These are phyloP conservation scores for Campoletis raptor DNA, from an alignment of 2,888 invertebrate genomes.

Conservation along the genomic window DNA sequence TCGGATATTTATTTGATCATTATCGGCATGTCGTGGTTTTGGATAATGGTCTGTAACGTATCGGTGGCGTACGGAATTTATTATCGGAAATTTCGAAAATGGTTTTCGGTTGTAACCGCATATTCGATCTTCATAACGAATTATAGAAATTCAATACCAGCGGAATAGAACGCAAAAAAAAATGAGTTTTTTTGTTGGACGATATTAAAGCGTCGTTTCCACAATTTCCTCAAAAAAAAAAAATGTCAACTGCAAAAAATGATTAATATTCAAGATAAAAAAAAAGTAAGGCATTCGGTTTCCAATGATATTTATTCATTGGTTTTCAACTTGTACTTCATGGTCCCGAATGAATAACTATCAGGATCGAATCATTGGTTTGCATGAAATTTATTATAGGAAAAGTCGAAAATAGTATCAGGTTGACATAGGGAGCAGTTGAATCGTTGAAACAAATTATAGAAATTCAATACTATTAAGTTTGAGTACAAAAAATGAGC, in stretches of 20 bases:
- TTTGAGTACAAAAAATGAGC: background rate
- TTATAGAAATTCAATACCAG: conserved; percentile 38
- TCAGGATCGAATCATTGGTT: background rate
- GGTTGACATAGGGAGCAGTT: background rate
- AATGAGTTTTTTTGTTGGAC: background rate
- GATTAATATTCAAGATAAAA: background rate
- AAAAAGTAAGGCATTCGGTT: background rate
- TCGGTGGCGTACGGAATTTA: background rate
- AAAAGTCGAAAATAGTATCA: no score
- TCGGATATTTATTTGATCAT: background rate
- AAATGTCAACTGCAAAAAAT: background rate
- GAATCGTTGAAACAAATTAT: background rate
- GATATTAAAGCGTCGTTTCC: background rate
- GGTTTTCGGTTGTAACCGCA: background rate
- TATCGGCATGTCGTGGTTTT: background rate
- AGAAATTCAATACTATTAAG: background rate
- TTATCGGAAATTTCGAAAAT: conserved; percentile 36
- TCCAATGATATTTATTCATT: background rate
- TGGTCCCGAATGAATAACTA: background rate
- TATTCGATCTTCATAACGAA: conserved; percentile 20
- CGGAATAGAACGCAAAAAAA: background rate
- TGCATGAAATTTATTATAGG: no score
- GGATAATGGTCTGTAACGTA: background rate
- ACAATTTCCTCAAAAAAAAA: background rate
- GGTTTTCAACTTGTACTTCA: background rate